Percentiles rank a stretch among this genome's conserved stretches.
Evolutionary conservation across 2,113 vertebrate genomes (phyloP).

Genomic region (Jaculus jaculus): DNA sequence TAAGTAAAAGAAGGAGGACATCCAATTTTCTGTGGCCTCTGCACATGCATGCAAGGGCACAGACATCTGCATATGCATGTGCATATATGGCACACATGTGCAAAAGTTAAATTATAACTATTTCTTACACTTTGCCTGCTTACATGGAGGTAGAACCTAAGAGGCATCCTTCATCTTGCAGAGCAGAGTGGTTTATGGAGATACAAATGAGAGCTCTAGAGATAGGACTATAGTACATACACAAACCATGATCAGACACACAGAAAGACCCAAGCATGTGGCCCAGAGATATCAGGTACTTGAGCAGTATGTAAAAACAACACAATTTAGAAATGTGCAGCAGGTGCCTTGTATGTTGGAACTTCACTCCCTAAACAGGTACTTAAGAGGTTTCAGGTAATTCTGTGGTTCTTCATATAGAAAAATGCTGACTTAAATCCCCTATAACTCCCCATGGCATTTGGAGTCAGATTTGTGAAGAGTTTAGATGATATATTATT

Average conservation of each 20-base stretch:
- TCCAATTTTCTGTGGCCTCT: too few relatives aligned
- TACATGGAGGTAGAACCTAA: not conserved
- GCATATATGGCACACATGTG: too few relatives aligned
- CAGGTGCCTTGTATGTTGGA: not conserved
- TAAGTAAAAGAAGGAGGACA: too few relatives aligned
- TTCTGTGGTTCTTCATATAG: not conserved
- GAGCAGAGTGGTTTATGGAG: not conserved
- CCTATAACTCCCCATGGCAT: not conserved
- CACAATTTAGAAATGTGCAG: not conserved
- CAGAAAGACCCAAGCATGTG: not conserved
- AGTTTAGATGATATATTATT: not conserved
- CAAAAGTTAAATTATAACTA: conserved; percentile 52
- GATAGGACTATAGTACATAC: not conserved
- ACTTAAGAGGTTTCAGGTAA: not conserved
- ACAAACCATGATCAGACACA: not conserved
- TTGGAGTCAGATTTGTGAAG: not conserved
- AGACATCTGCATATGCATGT: too few relatives aligned
- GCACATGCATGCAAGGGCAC: too few relatives aligned
- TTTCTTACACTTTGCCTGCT: not conserved
- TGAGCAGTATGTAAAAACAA: not conserved
- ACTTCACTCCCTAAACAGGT: not conserved
- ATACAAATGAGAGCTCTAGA: not conserved
- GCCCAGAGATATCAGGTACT: not conserved
- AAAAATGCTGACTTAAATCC: not conserved
- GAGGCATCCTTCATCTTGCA: not conserved